Percentiles rank a stretch among this genome's conserved stretches.
Evolutionary conservation across 1,140 invertebrate species (phyloP).

Genomic region (Drosophila micromelanica): DNA sequence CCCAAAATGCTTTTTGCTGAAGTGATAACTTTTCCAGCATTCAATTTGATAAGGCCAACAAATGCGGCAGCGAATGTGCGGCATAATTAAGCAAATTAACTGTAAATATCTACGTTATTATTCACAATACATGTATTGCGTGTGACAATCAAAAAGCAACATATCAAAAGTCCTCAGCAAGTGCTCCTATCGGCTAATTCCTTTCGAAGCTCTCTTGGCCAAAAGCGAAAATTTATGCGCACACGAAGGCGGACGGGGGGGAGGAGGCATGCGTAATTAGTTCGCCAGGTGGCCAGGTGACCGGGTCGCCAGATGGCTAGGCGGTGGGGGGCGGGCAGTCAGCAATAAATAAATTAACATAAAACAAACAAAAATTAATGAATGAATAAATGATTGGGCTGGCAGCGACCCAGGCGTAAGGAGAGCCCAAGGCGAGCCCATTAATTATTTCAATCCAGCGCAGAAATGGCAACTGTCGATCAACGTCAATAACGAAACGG

Average conservation of each 20-base stretch:
- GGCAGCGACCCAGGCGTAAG: constrained; percentile 1
- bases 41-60: constrained; percentile 54
- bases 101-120: constrained; percentile 56
- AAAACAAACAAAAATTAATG: constrained; percentile 82
- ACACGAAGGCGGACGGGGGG: constrained; percentile 29
- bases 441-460: constrained; percentile 65
- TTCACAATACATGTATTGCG: constrained; percentile 58
- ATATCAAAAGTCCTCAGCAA: constrained; percentile 68
- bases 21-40: constrained; percentile 61
- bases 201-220: constrained; percentile 14
- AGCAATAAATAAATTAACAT: constrained; percentile 81
- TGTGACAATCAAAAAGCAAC: constrained; percentile 76
- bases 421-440: constrained; percentile 30
- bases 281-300: constrained; percentile 55
- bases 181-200: constrained; percentile 40
- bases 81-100: constrained; percentile 75
- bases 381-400: constrained; percentile 77
- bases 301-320: constrained; percentile 37
- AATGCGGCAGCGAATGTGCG: neutral
- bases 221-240: constrained; percentile 60
- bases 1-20: constrained; percentile 23
- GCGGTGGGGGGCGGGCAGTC: constrained; percentile 20
- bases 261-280: constrained; percentile 65
- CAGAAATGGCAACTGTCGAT: constrained; percentile 76
- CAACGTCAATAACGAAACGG: constrained; percentile 68